Evolutionary conservation across 2,797 vertebrate species (phyloP), one percentile per base, ranked within the genome.

Genomic region (Sebastes hubbsi): DNA sequence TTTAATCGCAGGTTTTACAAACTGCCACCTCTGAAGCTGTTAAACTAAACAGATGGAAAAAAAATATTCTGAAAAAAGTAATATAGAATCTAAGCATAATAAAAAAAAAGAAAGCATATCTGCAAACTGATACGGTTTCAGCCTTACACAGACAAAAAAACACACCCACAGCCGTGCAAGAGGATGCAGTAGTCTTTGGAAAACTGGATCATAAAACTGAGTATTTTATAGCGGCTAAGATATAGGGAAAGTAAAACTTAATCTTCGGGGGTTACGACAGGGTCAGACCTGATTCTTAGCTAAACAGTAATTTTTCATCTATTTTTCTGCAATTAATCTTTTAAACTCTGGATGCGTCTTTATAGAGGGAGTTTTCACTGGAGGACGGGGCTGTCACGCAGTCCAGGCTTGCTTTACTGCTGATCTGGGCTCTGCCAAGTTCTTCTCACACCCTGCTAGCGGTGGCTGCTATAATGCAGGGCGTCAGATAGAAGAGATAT

Each of bases 401-500:
- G 55, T 70, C 55, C 66, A 68, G 78, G 72, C 71, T 65, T 86
- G 82, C 81, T 91, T 88, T 89, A 82, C 81, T 77, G 80, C 84
- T 79, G 75, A 88, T 71, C 65, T 12, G 16, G 24, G 72, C 72
- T 80, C 85, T 77, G 83, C 83, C 87, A 83, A 83, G 49, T 72
- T 78, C 75, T 81, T 38, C 75, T 76, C 74, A 75, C 70, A 55
- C 64, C 54, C 63, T 71, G 32, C 46, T 49, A 81, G 75, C 49
- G 38, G 76, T 56, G 54, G 77, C 82, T 82, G 88, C 73, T 67
- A 79, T 78, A 75, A 80, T 30, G 56, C 83, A 74, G 54, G 56
- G 60, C 84, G 78, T 80, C 84, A 83, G 90, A 86, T 79, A 71
- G 81, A 56, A 77, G 71, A 91, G 87, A 92, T 89, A 88, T 87